Base-by-base conservation (phyloP, 2,797 vertebrate genomes). In the Agapornis canus region DNA sequence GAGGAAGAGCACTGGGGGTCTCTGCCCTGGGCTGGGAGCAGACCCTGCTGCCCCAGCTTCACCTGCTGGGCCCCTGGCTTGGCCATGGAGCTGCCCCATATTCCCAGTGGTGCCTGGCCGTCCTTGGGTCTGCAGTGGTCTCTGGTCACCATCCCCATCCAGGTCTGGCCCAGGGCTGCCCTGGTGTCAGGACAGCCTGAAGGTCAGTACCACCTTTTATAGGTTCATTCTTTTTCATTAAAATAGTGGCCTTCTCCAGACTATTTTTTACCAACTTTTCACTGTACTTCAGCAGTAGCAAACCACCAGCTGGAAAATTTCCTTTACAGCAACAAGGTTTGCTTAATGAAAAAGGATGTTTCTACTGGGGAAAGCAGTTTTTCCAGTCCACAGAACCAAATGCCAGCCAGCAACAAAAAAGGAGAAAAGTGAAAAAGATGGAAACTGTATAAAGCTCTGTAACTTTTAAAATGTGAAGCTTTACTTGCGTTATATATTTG, bases 91-190 rank as follows among this genome's bases (percentile, higher is more conserved):
- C 54, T 84, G 31, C n/a, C 27, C 19, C 8, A 2, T 1, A 17
- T 11, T 23, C n/a, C 6, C 2, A 6, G 37, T 27, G 3, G 3
- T 6, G 25, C 5, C 37, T 29, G 39, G 11, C 3, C 12, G 27
- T 35, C 22, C 26, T 39, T 0, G 1, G n/a, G 5, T 54, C 71
- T 31, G 26, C 1, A 0, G 17, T 25, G 17, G 10, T 52, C 48
- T 16, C 43, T 0, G 9, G 25, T 23, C 76, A 54, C 9, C 0
- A 0, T 42, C 54, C 57, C 35, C 49, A 20, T 8, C 19, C 5
- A 2, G 59, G 10, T 85, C 48, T 85, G 39, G 15, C 43, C 23
- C 0, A 1, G 56, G 29, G 23, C 48, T 78, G 29, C 42, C 35
- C 9, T 0, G 1, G 13, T 72, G 18, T 13, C 20, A 6, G 39